phyloP scores from a whole-genome alignment of 30 jellyfish, hydroid and myxozoan genomes.

The Euphysa ruthae region DNA sequence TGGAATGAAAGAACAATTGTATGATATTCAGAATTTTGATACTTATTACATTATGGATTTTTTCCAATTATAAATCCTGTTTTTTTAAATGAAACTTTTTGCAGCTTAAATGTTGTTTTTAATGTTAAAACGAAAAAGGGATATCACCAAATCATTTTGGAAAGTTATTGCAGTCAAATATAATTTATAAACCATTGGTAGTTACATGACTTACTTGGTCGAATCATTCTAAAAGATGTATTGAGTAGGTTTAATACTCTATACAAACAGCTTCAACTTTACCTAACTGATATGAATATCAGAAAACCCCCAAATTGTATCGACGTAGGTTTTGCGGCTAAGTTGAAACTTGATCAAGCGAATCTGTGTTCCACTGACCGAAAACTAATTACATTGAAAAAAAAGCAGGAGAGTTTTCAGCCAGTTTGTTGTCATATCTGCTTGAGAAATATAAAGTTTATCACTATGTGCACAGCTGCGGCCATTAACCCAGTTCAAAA shows the following conservation, averaged over 20 bases:
- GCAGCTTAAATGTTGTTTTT: no score
- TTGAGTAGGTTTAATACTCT: background rate
- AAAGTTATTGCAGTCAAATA: no score
- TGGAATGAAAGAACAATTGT: no score
- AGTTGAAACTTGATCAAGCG: slow-evolving; percentile 2
- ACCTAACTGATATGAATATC: background rate
- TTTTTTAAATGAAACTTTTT: no score
- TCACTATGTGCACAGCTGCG: background rate
- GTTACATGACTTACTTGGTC: background rate
- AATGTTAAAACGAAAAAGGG: no score
- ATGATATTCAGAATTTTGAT: no score
- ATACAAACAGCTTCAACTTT: background rate
- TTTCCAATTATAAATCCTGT: no score
- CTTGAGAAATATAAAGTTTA: slow-evolving; percentile 1
- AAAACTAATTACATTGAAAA: background rate
- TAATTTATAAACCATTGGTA: no score
- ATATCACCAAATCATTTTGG: no score
- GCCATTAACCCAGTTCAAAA: background rate
- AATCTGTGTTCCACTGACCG: background rate
- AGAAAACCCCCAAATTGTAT: background rate
- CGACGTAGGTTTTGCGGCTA: background rate
- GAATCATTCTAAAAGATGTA: background rate
- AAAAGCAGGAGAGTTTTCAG: slow-evolving; percentile 6
- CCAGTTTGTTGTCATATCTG: background rate
- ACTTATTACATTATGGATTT: no score